Evolutionary conservation across 2,113 vertebrate species (phyloP).

Genomic region (Synodontis membranacea): DNA sequence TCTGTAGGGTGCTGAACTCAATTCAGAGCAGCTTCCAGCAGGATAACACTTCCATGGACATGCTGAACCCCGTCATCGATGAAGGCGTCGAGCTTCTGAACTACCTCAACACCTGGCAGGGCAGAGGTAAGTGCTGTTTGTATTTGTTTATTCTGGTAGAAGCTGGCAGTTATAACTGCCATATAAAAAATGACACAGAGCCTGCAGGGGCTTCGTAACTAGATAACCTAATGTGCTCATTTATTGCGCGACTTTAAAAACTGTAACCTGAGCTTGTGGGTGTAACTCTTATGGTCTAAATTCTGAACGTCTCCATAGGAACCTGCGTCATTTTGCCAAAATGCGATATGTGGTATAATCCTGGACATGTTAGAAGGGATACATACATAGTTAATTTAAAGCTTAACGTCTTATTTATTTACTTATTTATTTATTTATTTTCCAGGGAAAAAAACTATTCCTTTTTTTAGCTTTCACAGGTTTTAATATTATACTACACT

Average conservation of each 20-base stretch:
- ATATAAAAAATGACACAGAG: background rate
- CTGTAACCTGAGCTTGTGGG: background rate
- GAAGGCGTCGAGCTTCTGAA: conserved; percentile 56
- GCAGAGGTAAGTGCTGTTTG: conserved; percentile 63
- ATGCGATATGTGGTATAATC: background rate
- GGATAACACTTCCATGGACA: conserved; percentile 41
- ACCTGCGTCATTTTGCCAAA: background rate
- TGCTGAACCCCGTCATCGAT: conserved; percentile 50
- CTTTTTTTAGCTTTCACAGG: background rate
- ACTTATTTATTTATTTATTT: too few relatives aligned
- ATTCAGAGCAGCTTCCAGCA: conserved; percentile 59
- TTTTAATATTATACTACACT: background rate
- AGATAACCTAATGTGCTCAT: background rate
- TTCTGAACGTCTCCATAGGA: background rate
- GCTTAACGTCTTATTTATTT: too few relatives aligned
- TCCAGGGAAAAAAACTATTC: too few relatives aligned
- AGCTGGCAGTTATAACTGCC: background rate
- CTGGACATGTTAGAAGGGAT: background rate
- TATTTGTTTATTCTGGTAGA: too few relatives aligned
- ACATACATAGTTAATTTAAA: background rate
- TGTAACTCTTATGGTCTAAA: too few relatives aligned
- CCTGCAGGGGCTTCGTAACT: background rate
- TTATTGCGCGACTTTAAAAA: background rate
- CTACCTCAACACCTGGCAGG: conserved; percentile 68
- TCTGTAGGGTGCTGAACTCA: conserved; percentile 55